Evolutionary conservation across 2,113 vertebrate species (phyloP), one percentile per base, ranked within the genome.

Genomic region (Tylochromis polylepis): DNA sequence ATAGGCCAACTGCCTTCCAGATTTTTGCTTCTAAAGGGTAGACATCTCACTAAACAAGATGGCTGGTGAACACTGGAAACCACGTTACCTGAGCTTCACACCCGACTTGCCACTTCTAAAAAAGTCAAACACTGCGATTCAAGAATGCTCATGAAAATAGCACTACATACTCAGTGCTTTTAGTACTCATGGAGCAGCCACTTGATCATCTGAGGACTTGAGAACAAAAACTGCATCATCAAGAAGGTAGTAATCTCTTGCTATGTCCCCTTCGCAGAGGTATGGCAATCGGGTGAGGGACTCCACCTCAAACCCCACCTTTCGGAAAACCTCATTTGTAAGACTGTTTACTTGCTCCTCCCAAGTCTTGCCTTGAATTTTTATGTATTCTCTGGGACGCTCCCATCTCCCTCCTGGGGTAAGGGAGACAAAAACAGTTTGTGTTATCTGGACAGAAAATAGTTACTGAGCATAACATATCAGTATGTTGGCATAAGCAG

Each of bases 241-340:
- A 60, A 99, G 95, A 31, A 99, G 96, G 1, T 99, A 99, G 96
- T 98, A 99, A 93, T 99, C 98, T 51, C 98, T 98, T 49, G 99
- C 98, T 97, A 99, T 98, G 92, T 99, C 99, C 3, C 99, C 98
- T 90, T 99, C 99, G 36, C 99, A 99, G 72, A 99, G 97, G 95
- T 99, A 99, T 0, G 99, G 99, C 94, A 99, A 91, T 86, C 98
- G 97, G 56, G 98, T 99, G 91, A 99, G 97, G 14, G 97, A 97
- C 91, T 99, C 98, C 6, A 99, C 97, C 83, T 96, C 96, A 88
- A 99, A 98, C 11, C 99, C 99, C 9, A 94, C 96, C 93, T 94
- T 96, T 55, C 87, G 91, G 95, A 99, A 99, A 46, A 99, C 97
- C n/a, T 95, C 92, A 53, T 95, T 96, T 20, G 97, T 96, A 93